These are phyloP conservation scores for Cydia splendana DNA, from an alignment of 1,140 invertebrate species.

Conservation along the genomic window DNA sequence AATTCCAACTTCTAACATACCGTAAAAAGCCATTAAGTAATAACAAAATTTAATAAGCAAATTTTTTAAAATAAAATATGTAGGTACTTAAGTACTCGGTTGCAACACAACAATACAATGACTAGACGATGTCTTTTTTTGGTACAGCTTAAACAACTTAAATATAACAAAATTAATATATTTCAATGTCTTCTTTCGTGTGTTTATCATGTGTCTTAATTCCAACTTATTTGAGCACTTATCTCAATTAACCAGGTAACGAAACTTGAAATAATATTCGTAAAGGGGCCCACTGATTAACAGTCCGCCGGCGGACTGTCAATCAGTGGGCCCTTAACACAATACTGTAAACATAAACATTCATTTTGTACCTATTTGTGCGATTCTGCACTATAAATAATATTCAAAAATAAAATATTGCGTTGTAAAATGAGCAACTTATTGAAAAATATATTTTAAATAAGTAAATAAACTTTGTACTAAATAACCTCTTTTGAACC, in stretches of 20 bases:
- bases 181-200: not conserved
- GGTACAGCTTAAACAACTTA: not conserved
- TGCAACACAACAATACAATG: slow-evolving; percentile 1
- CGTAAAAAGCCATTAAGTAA: not conserved
- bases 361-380: slow-evolving; percentile 10
- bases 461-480: slow-evolving; percentile 28
- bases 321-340: too few relatives aligned
- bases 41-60: not conserved
- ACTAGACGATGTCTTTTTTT: slow-evolving; percentile 15
- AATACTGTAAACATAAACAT: not conserved
- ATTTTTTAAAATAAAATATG: not conserved
- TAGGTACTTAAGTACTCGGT: not conserved
- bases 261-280: not conserved
- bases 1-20: not conserved
- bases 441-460: slow-evolving; percentile 5
- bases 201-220: not conserved
- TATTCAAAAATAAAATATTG: slow-evolving; percentile 21
- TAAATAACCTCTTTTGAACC: not conserved
- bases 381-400: not conserved
- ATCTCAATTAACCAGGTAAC: not conserved
- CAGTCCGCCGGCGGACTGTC: too few relatives aligned
- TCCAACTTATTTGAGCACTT: not conserved
- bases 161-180: not conserved
- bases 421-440: slow-evolving; percentile 15
- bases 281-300: too few relatives aligned